Conservation (phyloP, 2,888 invertebrate species). For the Sinodicranocentrus sp. region DNA sequence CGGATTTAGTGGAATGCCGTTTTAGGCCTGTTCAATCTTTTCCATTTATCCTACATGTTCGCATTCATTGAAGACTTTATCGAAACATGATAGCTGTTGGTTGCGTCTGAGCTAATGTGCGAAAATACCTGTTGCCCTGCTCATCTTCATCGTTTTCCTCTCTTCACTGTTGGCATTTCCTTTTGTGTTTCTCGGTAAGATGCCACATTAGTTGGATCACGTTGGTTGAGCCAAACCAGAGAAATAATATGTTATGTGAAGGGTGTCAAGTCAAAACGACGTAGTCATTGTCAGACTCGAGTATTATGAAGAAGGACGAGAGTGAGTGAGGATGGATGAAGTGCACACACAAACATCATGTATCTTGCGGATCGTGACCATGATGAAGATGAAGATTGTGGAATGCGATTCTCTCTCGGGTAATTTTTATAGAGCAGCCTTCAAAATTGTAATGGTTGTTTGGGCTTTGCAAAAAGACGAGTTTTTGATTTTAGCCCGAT, state of each 20-base stretch:
- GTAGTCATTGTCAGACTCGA: no score
- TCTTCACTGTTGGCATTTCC: no score
- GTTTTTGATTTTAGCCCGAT: background rate
- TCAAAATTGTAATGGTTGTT: slow-evolving; percentile 4
- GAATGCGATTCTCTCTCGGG: slow-evolving; percentile 1
- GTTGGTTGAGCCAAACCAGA: no score
- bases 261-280: background rate
- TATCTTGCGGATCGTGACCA: slow-evolving; percentile 23
- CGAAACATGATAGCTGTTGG: slow-evolving; percentile 5
- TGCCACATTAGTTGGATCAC: background rate
- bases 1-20: slow-evolving; percentile 12
- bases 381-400: slow-evolving; percentile 8
- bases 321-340: background rate
- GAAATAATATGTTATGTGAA: background rate
- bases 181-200: background rate
- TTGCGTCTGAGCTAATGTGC: slow-evolving; percentile 31
- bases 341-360: background rate
- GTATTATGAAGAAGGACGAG: no score
- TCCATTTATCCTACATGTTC: background rate
- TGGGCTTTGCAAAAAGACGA: background rate
- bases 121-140: slow-evolving; percentile 38
- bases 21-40: slow-evolving; percentile 9
- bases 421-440: slow-evolving; percentile 34
- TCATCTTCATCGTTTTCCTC: background rate
- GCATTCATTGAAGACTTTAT: background rate